These are phyloP conservation scores for Heliconius ethilla DNA, from an alignment of 2,888 invertebrate species.

Conservation along the genomic window DNA sequence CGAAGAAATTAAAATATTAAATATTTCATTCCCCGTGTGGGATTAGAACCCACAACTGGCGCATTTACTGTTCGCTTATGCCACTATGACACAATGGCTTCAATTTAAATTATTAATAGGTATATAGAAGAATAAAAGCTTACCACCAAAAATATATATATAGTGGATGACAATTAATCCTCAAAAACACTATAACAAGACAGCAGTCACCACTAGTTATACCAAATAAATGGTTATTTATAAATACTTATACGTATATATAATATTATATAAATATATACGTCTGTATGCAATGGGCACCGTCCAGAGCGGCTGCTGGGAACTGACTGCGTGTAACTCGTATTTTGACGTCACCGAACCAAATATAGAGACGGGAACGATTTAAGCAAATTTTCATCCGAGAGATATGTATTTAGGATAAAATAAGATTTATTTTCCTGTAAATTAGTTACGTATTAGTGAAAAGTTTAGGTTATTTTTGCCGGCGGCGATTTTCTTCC, in stretches of 20 bases:
- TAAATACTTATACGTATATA: conserved; percentile 34
- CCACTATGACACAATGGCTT: no score
- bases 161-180: conserved; percentile 54
- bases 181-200: conserved; percentile 44
- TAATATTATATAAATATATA: conserved; percentile 35
- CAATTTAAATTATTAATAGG: no score
- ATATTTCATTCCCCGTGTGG: no score
- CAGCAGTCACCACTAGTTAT: conserved; percentile 20
- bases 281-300: conserved; percentile 52
- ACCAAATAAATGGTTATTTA: conserved; percentile 39
- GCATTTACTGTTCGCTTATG: no score
- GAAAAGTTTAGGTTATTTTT: conserved; percentile 79
- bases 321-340: conserved; percentile 70
- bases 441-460: conserved; percentile 51
- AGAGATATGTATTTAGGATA: conserved; percentile 19
- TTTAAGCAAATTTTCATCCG: conserved; percentile 53
- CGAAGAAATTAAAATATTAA: no score
- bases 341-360: conserved; percentile 68
- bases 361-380: conserved; percentile 65
- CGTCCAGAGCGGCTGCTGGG: conserved; percentile 66
- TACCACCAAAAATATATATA: conserved; percentile 40
- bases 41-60: no score
- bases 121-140: neutral
- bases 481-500: conserved; percentile 74
- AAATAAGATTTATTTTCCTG: conserved; percentile 50